A percentile compares a stretch with the other conserved stretches of the same genome.
phyloP scores from a whole-genome alignment of 2,888 invertebrate species.

The Cerastis leucographa region DNA sequence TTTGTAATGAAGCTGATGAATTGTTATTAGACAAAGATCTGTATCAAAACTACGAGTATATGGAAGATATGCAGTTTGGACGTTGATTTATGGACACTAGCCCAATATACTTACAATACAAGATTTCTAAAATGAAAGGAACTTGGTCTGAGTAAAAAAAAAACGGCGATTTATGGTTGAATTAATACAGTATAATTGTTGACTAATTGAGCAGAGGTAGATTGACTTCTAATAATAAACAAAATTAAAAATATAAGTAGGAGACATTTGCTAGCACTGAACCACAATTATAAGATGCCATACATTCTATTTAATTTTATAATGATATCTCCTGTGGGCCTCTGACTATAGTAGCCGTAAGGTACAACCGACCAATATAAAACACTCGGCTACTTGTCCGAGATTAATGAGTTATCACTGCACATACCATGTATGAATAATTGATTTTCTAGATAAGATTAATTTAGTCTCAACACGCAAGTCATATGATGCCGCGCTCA shows the following conservation, averaged over 20 bases:
- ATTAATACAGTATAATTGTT: not conserved
- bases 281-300: not conserved
- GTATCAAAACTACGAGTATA: not conserved
- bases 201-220: not conserved
- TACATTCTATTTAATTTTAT: constrained; percentile 1
- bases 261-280: not conserved
- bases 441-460: constrained; percentile 45
- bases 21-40: not conserved
- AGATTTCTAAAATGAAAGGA: not conserved
- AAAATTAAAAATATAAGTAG: not conserved
- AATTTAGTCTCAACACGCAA: constrained; percentile 41
- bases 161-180: not conserved
- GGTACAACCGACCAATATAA: constrained; percentile 18
- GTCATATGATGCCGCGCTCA: constrained; percentile 13
- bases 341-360: constrained; percentile 9
- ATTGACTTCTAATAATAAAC: not conserved
- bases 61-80: not conserved
- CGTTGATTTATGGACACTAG: not conserved
- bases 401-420: constrained; percentile 52
- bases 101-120: not conserved
- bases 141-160: not conserved
- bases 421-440: constrained; percentile 51
- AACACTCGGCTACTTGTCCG: constrained; percentile 40
- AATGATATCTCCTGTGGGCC: not conserved
- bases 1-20: not conserved